Evolutionary conservation across 2,113 vertebrate genomes (phyloP), one percentile per base, ranked within the genome.

Genomic region (Peucedramus taeniatus): DNA sequence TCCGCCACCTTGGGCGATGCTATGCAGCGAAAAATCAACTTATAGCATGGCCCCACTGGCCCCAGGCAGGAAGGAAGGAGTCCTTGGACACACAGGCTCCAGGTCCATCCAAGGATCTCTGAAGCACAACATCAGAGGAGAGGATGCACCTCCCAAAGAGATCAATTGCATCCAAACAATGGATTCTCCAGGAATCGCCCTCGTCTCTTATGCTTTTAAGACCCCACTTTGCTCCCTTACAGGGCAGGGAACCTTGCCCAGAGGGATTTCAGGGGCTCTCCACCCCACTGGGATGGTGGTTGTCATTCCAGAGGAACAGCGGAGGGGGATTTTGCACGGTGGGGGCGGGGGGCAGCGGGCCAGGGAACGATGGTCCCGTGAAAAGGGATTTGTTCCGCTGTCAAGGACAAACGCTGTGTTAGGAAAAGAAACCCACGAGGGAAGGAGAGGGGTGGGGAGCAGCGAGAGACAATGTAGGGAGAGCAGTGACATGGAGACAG

Each of bases 331-430:
- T 96, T 90, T 87, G 74, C 90, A 93, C 24, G 15, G 83, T 7
- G 4, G 89, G 89, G 86, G 87, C 1, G 21, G 68, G 74, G 89
- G 81, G 87, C 69, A 87, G 76, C 50, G 69, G 87, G 81, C 84
- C 10, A 59, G 40, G 70, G 65, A 91, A 82, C 19, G 83, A 94
- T 78, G 89, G 93, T 92, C 70, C 75, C n/a, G 59, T 96, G 96
- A 97, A 98, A 97, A 96, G 89, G 97, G 97, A 98, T 98, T 98
- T 97, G 97, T 98, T 98, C 97, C 94, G 94, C 96, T 96, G 97
- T 97, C 97, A 97, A 80, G 92, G 94, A 95, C 89, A 94, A n/a
- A n/a, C n/a, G n/a, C n/a, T n/a, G 88, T 56, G 7, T 70, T 56
- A 90, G 96, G 96, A 89, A 96, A 94, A 30, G 88, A 76, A 97